phyloP scores from a whole-genome alignment of 30 jellyfish, hydroid and myxozoan species.

The Catostylus mosaicus region DNA sequence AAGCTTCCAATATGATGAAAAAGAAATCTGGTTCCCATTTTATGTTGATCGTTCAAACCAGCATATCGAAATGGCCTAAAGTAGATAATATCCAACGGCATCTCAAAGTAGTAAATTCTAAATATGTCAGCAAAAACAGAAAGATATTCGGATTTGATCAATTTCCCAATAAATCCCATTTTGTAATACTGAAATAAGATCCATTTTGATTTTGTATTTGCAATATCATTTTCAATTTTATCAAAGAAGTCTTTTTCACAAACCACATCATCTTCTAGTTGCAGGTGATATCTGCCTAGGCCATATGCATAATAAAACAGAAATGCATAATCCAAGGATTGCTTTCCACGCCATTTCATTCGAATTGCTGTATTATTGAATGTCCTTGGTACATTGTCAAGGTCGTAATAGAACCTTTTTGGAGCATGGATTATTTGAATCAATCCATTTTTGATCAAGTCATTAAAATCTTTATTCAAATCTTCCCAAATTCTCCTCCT shows the following conservation, averaged over 20 bases:
- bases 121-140: slow-evolving; percentile 39
- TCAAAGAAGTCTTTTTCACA: slow-evolving; percentile 54
- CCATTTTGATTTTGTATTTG: slow-evolving; percentile 5
- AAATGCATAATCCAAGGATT: slow-evolving; percentile 76
- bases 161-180: slow-evolving; percentile 78
- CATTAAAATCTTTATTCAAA: slow-evolving; percentile 7
- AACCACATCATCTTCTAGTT: slow-evolving; percentile 73
- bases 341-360: slow-evolving; percentile 87
- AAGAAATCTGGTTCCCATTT: slow-evolving; percentile 7
- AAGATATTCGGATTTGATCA: slow-evolving; percentile 39
- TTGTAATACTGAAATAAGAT: slow-evolving; percentile 40
- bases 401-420: slow-evolving; percentile 47
- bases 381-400: slow-evolving; percentile 56
- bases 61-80: neutral
- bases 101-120: slow-evolving; percentile 51
- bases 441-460: slow-evolving; percentile 39
- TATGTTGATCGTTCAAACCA: neutral
- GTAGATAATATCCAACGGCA: slow-evolving; percentile 69
- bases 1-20: slow-evolving; percentile 68
- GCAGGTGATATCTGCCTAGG: slow-evolving; percentile 66
- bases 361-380: slow-evolving; percentile 43
- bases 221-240: slow-evolving; percentile 26
- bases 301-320: slow-evolving; percentile 56
- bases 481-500: slow-evolving; percentile 2
- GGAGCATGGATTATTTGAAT: slow-evolving; percentile 68